Conservation (phyloP, 2,888 invertebrate genomes). For the Parelbella ahira region DNA sequence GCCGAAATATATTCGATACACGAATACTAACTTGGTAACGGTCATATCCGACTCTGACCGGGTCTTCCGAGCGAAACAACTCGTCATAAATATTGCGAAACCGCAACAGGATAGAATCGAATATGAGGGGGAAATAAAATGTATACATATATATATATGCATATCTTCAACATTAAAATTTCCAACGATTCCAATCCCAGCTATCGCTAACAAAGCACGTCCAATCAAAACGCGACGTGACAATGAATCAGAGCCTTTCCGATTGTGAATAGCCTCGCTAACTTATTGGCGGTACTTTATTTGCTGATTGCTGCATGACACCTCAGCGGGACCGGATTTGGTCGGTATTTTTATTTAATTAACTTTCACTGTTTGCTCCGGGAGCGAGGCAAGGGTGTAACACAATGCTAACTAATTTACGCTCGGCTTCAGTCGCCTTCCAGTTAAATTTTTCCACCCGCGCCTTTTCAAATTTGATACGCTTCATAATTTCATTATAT, state of each 20-base stretch:
- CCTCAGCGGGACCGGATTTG: conserved; percentile 58
- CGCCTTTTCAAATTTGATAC: conserved; percentile 36
- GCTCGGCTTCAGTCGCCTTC: conserved; percentile 53
- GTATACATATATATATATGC: conserved; percentile 66
- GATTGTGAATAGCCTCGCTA: conserved; percentile 71
- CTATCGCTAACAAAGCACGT: conserved; percentile 79
- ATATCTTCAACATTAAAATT: too few species aligned
- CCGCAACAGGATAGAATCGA: conserved; percentile 68
- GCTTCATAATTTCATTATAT: conserved; percentile 43
- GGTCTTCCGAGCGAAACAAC: conserved; percentile 61
- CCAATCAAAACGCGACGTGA: conserved; percentile 78
- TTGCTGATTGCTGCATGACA: conserved; percentile 75
- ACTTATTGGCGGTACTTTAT: conserved; percentile 76
- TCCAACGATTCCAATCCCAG: conserved; percentile 69
- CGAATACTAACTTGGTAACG: conserved; percentile 35
- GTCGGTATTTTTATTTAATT: conserved; percentile 72
- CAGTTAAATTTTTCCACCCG: conserved; percentile 31
- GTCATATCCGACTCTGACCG: conserved; percentile 37
- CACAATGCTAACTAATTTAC: conserved; percentile 70
- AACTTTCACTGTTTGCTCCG: conserved; percentile 56
- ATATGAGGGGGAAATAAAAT: conserved; percentile 64
- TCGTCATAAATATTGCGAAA: conserved; percentile 65
- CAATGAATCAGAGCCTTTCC: conserved; percentile 75
- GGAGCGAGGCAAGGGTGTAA: conserved; percentile 41
- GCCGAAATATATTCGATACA: conserved; percentile 40